Conservation (phyloP, 2,888 invertebrate genomes). For the Scaptomyza parva region DNA sequence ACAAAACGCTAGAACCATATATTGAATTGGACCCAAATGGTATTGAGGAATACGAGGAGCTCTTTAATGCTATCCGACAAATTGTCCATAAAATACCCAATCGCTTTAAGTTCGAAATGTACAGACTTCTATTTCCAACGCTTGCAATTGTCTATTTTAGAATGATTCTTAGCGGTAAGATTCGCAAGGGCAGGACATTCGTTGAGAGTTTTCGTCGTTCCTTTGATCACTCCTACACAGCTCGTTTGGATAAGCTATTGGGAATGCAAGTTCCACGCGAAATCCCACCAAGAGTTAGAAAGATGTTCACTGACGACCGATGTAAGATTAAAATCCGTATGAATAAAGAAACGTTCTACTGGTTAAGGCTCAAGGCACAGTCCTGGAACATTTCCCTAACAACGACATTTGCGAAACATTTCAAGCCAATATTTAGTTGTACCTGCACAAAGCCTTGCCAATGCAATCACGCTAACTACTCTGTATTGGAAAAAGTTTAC, state of each 20-base stretch:
- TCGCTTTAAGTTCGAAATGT: conserved; percentile 45
- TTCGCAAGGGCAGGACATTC: conserved; percentile 25
- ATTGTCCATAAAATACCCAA: conserved; percentile 21
- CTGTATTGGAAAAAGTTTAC: conserved; percentile 22
- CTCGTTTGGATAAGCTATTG: conserved; percentile 46
- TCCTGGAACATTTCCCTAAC: conserved; percentile 29
- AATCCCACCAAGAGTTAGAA: conserved; percentile 40
- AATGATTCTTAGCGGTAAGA: conserved; percentile 37
- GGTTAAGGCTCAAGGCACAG: conserved; percentile 4
- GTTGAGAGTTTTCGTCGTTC: conserved; percentile 11
- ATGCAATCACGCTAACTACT: conserved; percentile 6
- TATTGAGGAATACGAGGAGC: conserved; percentile 33
- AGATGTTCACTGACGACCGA: conserved; percentile 34
- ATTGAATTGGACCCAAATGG: background rate
- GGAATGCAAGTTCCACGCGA: conserved; percentile 16
- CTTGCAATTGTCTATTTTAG: conserved; percentile 46
- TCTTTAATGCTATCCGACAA: conserved; percentile 27
- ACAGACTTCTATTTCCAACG: conserved; percentile 50
- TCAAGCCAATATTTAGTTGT: conserved; percentile 6
- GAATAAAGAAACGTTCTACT: conserved; percentile 14
- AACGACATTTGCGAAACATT: conserved; percentile 34
- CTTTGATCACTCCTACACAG: conserved; percentile 45
- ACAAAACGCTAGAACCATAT: background rate
- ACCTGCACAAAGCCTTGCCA: conserved; percentile 8
- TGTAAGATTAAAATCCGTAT: conserved; percentile 35